Evolutionary conservation across 2,797 vertebrate species (phyloP).

Genomic region (Sebastiscus tertius): DNA sequence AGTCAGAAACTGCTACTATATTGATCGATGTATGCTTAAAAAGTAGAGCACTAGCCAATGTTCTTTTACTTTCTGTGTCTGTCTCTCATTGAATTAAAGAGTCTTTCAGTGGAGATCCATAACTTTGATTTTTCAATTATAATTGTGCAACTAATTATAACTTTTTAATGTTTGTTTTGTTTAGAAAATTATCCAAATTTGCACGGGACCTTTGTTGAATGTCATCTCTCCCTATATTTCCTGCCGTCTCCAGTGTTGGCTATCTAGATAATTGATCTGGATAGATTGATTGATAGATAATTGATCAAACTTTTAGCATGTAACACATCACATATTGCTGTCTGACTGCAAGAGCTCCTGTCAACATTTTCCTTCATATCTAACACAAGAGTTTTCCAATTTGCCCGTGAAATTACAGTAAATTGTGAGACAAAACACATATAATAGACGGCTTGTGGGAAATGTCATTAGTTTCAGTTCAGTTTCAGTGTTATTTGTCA

Average conservation of each 20-base stretch:
- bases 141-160: neutral
- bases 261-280: too few relatives aligned
- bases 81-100: neutral
- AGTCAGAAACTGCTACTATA: neutral
- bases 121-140: neutral
- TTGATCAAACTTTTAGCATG: neutral
- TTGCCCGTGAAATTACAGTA: neutral
- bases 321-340: neutral
- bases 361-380: neutral
- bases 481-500: too few relatives aligned
- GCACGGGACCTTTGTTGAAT: neutral
- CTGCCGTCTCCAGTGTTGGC: neutral
- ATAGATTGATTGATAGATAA: neutral
- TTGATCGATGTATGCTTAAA: neutral
- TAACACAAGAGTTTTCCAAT: neutral
- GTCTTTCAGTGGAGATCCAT: neutral
- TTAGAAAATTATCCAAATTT: neutral
- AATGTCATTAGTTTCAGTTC: neutral
- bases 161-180: neutral
- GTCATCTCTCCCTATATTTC: neutral
- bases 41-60: neutral
- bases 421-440: neutral
- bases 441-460: neutral
- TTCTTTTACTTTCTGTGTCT: neutral
- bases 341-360: neutral